Percentiles rank a stretch among this genome's conserved stretches.
Conservation (phyloP, 64 coral and sea anemone genomes). For the Montipora capricornis region DNA sequence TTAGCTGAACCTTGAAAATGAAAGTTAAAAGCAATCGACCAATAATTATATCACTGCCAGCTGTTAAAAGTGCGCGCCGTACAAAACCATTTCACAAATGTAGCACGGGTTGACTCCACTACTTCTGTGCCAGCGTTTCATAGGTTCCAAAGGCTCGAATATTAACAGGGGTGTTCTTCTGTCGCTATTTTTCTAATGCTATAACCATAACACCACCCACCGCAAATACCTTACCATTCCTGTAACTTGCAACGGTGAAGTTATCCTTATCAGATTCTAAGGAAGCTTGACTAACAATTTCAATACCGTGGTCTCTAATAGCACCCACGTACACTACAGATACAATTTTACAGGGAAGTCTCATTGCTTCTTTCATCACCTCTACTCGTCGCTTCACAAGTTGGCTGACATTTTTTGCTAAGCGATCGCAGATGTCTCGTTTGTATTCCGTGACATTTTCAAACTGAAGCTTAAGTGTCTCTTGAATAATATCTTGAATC, state of each 20-base stretch:
- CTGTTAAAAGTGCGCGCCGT: too few relatives aligned
- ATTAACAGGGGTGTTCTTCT: background rate
- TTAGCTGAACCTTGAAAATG: too few relatives aligned
- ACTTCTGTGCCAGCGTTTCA: too few relatives aligned
- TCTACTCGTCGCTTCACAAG: constrained; percentile 87
- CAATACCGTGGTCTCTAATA: constrained; percentile 81
- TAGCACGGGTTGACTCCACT: too few relatives aligned
- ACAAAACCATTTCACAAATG: too few relatives aligned
- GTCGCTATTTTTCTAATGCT: constrained; percentile 9
- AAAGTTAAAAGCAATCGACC: too few relatives aligned
- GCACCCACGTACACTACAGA: constrained; percentile 87
- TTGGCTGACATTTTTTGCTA: constrained; percentile 89
- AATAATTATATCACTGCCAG: too few relatives aligned
- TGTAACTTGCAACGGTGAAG: constrained; percentile 84
- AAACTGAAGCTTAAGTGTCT: constrained; percentile 88
- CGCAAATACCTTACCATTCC: constrained; percentile 86
- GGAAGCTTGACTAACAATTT: constrained; percentile 73
- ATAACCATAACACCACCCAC: constrained; percentile 76
- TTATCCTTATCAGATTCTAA: constrained; percentile 79
- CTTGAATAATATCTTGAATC: constrained; percentile 86
- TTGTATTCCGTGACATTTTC: constrained; percentile 85
- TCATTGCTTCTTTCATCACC: constrained; percentile 82
- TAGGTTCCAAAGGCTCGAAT: background rate
- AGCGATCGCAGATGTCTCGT: constrained; percentile 83
- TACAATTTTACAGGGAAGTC: constrained; percentile 82